Evolutionary conservation across 2,888 invertebrate genomes (phyloP), one percentile per base, ranked within the genome.

Genomic region (Acanthosepion esculentum): DNA sequence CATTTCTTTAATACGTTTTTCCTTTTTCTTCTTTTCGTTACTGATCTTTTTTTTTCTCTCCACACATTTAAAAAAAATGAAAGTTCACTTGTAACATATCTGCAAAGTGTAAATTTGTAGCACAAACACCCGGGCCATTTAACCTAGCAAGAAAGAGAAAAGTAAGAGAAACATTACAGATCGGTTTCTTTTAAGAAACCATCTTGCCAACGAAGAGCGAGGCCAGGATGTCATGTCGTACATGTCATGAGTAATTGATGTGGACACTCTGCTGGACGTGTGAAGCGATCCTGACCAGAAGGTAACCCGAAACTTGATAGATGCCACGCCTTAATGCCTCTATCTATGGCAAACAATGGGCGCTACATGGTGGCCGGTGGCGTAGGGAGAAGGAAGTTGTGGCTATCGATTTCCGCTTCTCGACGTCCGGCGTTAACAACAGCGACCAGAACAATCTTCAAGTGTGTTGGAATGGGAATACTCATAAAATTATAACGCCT

Each of bases 241-340:
- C 78, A 78, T 78, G 78, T 78, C 78, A 78, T 78, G 78, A 33
- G 78, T 78, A 78, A 78, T 78, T 78, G 78, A 78, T 78, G 78
- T 78, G 78, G 78, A 78, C 78, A 78, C n/a, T n/a, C 78, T 78
- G 78, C 78, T 78, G 78, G 78, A 78, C 78, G 78, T 78, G 78
- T 78, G 78, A 78, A 78, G 15, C 78, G 78, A 78, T 78, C 78
- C 78, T 78, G n/a, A 78, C 78, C 78, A 78, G 78, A 78, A 78
- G 78, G 78, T 78, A 78, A 78, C 78, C 78, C 78, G n/a, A 78
- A 78, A 78, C 78, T 78, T 78, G 78, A 78, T 78, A 78, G 78
- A 78, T 78, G 78, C 78, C 78, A 78, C 78, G 78, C 78, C 78
- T 78, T 78, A 78, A 78, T 78, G 78, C 78, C n/a, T 78, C n/a